A percentile compares a stretch with the other conserved stretches of the same genome.
Evolutionary conservation across 2,113 vertebrate genomes (phyloP).

Genomic region (Tragelaphus scriptus): DNA sequence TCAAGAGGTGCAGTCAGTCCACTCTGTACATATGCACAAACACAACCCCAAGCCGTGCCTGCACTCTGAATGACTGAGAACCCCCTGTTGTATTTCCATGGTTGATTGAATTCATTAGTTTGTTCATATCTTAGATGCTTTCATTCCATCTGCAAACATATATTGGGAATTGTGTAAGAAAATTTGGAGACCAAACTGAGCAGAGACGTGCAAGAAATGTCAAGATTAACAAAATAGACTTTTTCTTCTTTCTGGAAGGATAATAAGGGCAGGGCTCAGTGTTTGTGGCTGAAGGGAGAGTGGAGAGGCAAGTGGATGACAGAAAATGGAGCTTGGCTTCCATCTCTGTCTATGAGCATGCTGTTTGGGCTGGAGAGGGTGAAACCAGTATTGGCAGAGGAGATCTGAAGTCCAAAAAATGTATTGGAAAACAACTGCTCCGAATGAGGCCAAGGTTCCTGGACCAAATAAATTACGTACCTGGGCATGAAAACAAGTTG

Average conservation of each 20-base stretch:
- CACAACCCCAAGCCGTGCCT: neutral
- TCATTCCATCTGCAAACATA: slow-evolving; percentile 44
- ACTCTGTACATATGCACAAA: neutral
- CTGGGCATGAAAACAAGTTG: neutral
- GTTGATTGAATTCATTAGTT: slow-evolving; percentile 75
- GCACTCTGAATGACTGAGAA: neutral
- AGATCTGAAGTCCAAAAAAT: neutral
- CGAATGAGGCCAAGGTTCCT: neutral
- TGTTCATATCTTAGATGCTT: slow-evolving; percentile 62
- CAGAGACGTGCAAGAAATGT: slow-evolving; percentile 26
- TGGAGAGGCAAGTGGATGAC: neutral
- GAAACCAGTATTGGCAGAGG: neutral
- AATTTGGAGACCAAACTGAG: slow-evolving; percentile 3
- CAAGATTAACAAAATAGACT: slow-evolving; percentile 24
- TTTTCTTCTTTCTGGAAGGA: neutral
- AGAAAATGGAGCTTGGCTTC: neutral
- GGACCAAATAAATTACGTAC: neutral
- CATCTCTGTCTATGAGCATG: neutral
- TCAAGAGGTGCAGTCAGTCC: slow-evolving; percentile 43
- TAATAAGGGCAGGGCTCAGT: neutral
- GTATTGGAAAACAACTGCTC: neutral
- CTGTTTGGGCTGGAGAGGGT: neutral
- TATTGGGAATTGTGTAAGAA: neutral
- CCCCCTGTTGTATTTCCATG: slow-evolving; percentile 70
- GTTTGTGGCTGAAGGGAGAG: neutral